Evolutionary conservation across 1,140 invertebrate genomes (phyloP).

Genomic region (Pseudomyrmex sp.): DNA sequence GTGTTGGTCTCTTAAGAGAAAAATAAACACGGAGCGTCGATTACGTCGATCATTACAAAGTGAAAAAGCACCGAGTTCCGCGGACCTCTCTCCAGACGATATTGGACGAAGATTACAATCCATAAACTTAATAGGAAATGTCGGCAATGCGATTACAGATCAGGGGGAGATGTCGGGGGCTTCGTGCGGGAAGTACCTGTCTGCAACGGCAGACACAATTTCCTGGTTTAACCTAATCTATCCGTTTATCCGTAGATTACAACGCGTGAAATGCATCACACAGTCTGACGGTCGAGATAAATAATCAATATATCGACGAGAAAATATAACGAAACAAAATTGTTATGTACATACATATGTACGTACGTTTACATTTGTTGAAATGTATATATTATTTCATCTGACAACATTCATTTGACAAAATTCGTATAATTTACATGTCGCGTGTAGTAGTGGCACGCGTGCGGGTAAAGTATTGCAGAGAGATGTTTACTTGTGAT

Average conservation of each 20-base stretch:
- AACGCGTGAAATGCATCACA: conserved; percentile 42
- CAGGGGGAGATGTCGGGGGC: conserved; percentile 62
- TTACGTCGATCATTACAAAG: neutral
- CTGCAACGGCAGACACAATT: conserved; percentile 74
- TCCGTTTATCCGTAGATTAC: conserved; percentile 63
- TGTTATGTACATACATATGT: neutral
- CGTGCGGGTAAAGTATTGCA: conserved; percentile 16
- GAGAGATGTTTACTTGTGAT: neutral
- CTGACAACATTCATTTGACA: too few relatives aligned
- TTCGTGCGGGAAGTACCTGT: conserved; percentile 70
- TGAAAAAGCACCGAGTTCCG: conserved; percentile 18
- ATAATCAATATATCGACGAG: neutral
- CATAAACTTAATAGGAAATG: conserved; percentile 73
- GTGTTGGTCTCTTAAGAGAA: neutral
- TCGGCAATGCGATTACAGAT: conserved; percentile 73
- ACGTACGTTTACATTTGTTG: too few relatives aligned
- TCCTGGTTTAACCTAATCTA: conserved; percentile 69
- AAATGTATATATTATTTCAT: neutral
- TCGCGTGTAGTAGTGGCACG: neutral
- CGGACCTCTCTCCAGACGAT: conserved; percentile 51
- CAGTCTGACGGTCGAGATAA: conserved; percentile 28
- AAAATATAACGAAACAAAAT: neutral
- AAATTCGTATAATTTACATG: neutral
- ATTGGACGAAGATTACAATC: conserved; percentile 42
- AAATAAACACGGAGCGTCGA: conserved; percentile 18